phyloP scores from a whole-genome alignment of 2,888 invertebrate species.

The Chrysotoxum bicinctum region DNA sequence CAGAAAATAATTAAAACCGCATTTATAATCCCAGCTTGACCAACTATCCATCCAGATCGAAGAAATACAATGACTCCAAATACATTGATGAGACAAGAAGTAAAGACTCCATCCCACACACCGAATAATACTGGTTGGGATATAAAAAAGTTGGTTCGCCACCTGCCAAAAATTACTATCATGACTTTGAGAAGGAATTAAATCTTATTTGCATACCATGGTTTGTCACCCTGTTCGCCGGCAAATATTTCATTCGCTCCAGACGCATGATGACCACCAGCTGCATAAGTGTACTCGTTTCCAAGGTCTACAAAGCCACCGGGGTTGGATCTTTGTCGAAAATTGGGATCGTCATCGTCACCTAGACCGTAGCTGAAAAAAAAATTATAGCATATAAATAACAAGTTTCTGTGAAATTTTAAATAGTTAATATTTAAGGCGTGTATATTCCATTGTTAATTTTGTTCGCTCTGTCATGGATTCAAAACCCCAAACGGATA shows the following conservation, averaged over 20 bases:
- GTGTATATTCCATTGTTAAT: too few species aligned
- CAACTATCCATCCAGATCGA: constrained; percentile 98
- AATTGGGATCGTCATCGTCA: constrained; percentile 80
- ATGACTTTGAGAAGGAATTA: neutral
- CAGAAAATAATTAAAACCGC: constrained; percentile 91
- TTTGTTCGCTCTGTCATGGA: too few species aligned
- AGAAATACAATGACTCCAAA: constrained; percentile 99
- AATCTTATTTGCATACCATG: constrained; percentile 77
- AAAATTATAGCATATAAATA: neutral
- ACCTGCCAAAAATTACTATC: constrained; percentile 85
- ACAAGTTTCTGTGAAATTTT: too few species aligned
- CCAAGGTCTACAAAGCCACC: constrained; percentile 90
- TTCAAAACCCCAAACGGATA: too few species aligned
- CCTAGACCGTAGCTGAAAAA: constrained; percentile 79
- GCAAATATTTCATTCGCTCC: constrained; percentile 95
- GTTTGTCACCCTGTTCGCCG: constrained; percentile 89
- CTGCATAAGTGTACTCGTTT: constrained; percentile 88
- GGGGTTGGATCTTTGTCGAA: constrained; percentile 84
- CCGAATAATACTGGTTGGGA: constrained; percentile 98
- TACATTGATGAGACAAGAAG: constrained; percentile 97
- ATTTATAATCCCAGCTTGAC: constrained; percentile 91
- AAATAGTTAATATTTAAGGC: too few species aligned
- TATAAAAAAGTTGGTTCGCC: constrained; percentile 98
- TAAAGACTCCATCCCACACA: constrained; percentile 97
- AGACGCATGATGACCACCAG: constrained; percentile 92